Conservation (phyloP, 2,888 invertebrate genomes). For the Aphodius granarius region DNA sequence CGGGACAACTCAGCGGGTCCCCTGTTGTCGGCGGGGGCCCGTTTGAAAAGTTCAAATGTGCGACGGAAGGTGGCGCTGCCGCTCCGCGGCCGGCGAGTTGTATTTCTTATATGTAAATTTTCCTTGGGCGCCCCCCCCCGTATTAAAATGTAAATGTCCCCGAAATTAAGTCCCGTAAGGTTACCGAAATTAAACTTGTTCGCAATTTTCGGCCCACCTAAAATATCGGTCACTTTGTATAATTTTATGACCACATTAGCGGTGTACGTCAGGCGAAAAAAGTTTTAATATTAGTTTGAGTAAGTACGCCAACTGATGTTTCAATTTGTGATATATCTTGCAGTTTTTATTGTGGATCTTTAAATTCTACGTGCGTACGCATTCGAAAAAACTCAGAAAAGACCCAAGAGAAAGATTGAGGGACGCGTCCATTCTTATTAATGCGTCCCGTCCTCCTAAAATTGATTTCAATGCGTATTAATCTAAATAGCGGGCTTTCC, state of each 20-base stretch:
- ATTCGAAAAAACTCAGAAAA: neutral
- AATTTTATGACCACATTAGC: constrained; percentile 13
- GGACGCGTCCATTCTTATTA: constrained; percentile 10
- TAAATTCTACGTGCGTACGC: neutral
- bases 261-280: neutral
- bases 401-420: neutral
- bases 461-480: constrained; percentile 6
- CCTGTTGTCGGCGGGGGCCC: constrained; percentile 8
- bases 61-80: neutral
- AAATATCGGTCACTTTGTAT: constrained; percentile 14
- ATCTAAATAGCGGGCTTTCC: constrained; percentile 12
- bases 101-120: constrained; percentile 36
- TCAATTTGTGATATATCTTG: no score
- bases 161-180: constrained; percentile 34
- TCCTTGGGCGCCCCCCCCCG: constrained; percentile 28
- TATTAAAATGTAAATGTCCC: constrained; percentile 38
- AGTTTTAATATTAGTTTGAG: neutral
- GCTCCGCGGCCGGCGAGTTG: constrained; percentile 19
- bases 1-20: constrained; percentile 29
- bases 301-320: neutral
- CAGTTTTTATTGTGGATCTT: neutral
- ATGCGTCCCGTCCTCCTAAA: constrained; percentile 11
- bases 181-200: constrained; percentile 25
- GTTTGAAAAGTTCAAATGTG: constrained; percentile 27
- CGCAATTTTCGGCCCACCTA: constrained; percentile 9